Base-by-base conservation (phyloP, 1,140 invertebrate genomes). In the Araneus ventricosus region DNA sequence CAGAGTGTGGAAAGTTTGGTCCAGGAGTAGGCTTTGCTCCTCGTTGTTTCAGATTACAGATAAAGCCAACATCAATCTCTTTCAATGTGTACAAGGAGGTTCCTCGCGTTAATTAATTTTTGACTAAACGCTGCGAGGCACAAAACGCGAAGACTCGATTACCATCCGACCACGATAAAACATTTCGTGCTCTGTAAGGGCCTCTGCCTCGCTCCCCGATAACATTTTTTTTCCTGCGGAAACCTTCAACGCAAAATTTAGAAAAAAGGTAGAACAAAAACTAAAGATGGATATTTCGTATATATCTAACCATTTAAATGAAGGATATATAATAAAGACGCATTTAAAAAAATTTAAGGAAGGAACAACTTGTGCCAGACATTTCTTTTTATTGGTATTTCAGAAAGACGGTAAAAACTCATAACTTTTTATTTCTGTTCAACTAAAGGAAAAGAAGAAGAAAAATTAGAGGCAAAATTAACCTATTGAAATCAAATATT, bases 1-100 rank as follows among this genome's bases (percentile, higher is more conserved):
- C 41, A 70, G 17, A 39, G 88, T 90, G 75, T 88, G 88, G 88
- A 90, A 90, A 79, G 52, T 30, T 79, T 79, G 27, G 24, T 39
- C 37, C 41, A 67, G 41, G 82, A 84, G 45, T 57, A 45, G 67
- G 88, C 39, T 90, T 79, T 34, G n/a, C 75, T 67, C 41, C n/a
- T 80, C 45, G 39, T 90, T 90, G 88, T 79, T 90, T 90, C 88
- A 90, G 88, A 90, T 90, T 90, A 90, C 88, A 90, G 88, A 90
- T 90, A 79, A 80, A 80, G 88, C 39, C 70, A 90, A 57, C 88
- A 90, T 90, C 67, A 75, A 90, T 90, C 88, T 90, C 88, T 52
- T 34, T 67, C 86, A 63, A 14, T n/a, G 59, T 34, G 84, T 39
- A 30, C 57, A 67, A 88, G 86, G 86, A 88, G 86, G 86, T 39